Evolutionary conservation across 2,888 invertebrate species (phyloP).

Genomic region (Diaperis boleti): DNA sequence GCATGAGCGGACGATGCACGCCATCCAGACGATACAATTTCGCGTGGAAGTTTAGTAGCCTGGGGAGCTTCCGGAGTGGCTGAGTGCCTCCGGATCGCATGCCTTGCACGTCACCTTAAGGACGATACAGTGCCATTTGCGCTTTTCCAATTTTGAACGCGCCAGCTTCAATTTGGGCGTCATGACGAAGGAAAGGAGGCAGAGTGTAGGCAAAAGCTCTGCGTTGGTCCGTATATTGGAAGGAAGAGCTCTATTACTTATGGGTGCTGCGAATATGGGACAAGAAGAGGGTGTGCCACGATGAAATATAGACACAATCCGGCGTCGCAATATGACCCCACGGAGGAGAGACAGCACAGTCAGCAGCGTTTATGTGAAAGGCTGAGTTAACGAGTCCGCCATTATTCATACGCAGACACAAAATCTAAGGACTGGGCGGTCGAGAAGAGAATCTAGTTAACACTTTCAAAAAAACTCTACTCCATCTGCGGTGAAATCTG

Average conservation of each 20-base stretch:
- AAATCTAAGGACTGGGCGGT: conserved; percentile 38
- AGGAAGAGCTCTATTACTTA: not conserved
- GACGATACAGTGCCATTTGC: conserved; percentile 40
- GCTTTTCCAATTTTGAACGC: conserved; percentile 43
- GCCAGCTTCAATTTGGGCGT: conserved; percentile 38
- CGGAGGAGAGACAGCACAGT: conserved; percentile 31
- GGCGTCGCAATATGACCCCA: conserved; percentile 32
- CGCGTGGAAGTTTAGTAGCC: conserved; percentile 33
- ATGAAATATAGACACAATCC: conserved; percentile 42
- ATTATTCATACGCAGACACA: conserved; percentile 48
- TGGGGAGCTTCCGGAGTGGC: conserved; percentile 31
- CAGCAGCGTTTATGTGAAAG: conserved; percentile 42
- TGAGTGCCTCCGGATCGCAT: conserved; percentile 45
- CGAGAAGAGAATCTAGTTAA: conserved; percentile 21
- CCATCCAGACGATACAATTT: conserved; percentile 39
- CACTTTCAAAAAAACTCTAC: conserved; percentile 25
- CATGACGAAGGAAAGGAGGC: conserved; percentile 2
- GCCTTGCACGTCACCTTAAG: conserved; percentile 41
- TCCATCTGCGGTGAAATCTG: conserved; percentile 5
- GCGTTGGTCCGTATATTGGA: not conserved
- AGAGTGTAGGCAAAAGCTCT: not conserved
- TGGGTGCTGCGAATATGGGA: not conserved
- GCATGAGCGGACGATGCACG: conserved; percentile 14
- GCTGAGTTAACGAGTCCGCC: conserved; percentile 47
- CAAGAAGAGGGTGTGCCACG: conserved; percentile 22